Conservation (phyloP, 2,888 invertebrate genomes). For the Branchellion lobata region DNA sequence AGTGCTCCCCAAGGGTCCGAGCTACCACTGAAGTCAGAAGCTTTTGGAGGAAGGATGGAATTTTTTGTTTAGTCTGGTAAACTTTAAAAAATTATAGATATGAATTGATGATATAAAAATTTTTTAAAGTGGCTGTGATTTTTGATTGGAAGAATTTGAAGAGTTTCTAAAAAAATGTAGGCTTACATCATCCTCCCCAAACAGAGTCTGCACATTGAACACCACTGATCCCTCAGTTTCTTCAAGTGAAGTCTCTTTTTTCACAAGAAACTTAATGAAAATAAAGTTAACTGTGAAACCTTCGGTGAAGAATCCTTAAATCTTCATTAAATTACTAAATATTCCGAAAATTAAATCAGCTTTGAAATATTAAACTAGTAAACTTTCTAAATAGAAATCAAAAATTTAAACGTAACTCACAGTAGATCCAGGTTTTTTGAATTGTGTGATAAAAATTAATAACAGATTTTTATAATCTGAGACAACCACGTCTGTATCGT, state of each 20-base stretch:
- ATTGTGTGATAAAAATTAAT: slow-evolving; percentile 57
- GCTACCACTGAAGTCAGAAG: slow-evolving; percentile 54
- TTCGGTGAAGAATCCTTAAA: neutral
- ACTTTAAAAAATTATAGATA: slow-evolving; percentile 53
- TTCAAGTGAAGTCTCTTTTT: slow-evolving; percentile 54
- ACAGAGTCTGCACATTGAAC: slow-evolving; percentile 55
- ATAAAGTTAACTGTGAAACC: neutral
- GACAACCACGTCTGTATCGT: slow-evolving; percentile 56
- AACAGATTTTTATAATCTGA: slow-evolving; percentile 55
- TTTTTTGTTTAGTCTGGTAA: slow-evolving; percentile 54
- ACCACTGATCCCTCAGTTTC: slow-evolving; percentile 53
- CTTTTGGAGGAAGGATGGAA: no score
- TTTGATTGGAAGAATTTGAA: no score
- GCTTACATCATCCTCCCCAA: slow-evolving; percentile 59
- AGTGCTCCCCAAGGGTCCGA: slow-evolving; percentile 54
- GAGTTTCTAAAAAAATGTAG: no score
- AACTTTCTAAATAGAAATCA: no score
- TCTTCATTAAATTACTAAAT: no score
- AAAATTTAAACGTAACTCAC: no score
- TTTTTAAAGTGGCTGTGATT: no score
- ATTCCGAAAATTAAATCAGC: no score
- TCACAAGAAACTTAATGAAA: slow-evolving; percentile 56
- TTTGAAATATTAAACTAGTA: no score
- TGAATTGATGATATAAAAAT: neutral
- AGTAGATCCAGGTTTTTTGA: slow-evolving; percentile 57